phyloP scores from a whole-genome alignment of 2,797 vertebrate species.

The Orientallactaga sibirica region DNA sequence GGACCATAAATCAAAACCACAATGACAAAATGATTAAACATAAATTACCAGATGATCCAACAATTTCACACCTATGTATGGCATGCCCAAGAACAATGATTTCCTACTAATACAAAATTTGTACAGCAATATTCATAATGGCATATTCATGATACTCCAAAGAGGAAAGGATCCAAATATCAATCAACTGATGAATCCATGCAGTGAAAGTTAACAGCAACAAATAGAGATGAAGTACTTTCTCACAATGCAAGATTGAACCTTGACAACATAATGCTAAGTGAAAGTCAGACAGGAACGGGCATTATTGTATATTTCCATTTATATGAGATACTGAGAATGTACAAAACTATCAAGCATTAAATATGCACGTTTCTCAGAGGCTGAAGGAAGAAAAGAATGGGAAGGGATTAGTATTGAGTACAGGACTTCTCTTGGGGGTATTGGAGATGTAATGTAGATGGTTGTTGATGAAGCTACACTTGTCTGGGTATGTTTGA shows the following conservation, averaged over 20 bases:
- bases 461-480: background rate
- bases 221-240: background rate
- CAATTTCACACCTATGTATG: background rate
- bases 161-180: background rate
- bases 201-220: background rate
- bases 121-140: background rate
- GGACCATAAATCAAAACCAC: background rate
- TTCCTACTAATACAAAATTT: background rate
- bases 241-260: background rate
- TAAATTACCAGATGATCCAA: background rate
- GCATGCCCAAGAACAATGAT: background rate
- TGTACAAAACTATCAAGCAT: background rate
- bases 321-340: background rate
- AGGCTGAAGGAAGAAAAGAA: background rate
- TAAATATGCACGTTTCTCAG: background rate
- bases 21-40: background rate
- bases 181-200: background rate
- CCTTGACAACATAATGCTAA: background rate
- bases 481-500: background rate
- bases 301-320: background rate
- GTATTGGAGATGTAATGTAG: background rate
- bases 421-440: background rate
- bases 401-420: background rate
- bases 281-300: background rate
- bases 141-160: background rate